Percentiles rank a stretch among this genome's conserved stretches.
phyloP scores from a whole-genome alignment of 2,888 invertebrate species.

The Drosophila eohydei region DNA sequence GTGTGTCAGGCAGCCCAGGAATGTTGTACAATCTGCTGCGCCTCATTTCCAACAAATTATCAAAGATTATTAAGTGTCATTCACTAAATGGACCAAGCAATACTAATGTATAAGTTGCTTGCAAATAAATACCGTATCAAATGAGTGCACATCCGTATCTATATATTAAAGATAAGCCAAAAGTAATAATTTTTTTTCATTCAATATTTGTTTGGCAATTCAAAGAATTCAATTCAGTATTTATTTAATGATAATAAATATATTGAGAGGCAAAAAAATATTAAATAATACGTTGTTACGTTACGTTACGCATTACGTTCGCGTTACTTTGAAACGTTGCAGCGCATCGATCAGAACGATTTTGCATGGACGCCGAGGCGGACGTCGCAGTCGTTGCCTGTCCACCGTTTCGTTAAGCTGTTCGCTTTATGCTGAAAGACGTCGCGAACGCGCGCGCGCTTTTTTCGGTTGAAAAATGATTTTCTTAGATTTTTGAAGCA shows the following conservation, averaged over 20 bases:
- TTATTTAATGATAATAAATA: neutral
- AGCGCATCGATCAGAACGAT: conserved; percentile 63
- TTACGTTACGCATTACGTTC: neutral
- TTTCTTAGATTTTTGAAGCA: conserved; percentile 29
- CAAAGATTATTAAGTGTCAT: conserved; percentile 61
- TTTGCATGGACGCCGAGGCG: conserved; percentile 71
- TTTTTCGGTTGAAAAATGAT: conserved; percentile 21
- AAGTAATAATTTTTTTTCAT: neutral
- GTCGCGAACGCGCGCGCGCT: conserved; percentile 27
- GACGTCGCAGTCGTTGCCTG: conserved; percentile 46
- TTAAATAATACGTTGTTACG: neutral
- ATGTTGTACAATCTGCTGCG: conserved; percentile 62
- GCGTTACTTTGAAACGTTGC: conserved; percentile 11
- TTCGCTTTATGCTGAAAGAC: conserved; percentile 50
- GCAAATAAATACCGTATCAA: too few relatives aligned
- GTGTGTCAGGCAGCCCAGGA: conserved; percentile 73
- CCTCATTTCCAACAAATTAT: conserved; percentile 71
- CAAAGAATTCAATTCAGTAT: neutral
- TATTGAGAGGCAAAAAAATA: neutral
- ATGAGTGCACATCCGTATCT: too few relatives aligned
- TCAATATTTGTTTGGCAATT: neutral
- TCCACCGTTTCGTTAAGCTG: conserved; percentile 8
- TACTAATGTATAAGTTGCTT: too few relatives aligned
- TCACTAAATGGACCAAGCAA: conserved; percentile 57
- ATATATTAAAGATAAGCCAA: too few relatives aligned